Evolutionary conservation across 2,113 vertebrate species (phyloP), one percentile per base, ranked within the genome.

Genomic region (Malurus melanocephalus): DNA sequence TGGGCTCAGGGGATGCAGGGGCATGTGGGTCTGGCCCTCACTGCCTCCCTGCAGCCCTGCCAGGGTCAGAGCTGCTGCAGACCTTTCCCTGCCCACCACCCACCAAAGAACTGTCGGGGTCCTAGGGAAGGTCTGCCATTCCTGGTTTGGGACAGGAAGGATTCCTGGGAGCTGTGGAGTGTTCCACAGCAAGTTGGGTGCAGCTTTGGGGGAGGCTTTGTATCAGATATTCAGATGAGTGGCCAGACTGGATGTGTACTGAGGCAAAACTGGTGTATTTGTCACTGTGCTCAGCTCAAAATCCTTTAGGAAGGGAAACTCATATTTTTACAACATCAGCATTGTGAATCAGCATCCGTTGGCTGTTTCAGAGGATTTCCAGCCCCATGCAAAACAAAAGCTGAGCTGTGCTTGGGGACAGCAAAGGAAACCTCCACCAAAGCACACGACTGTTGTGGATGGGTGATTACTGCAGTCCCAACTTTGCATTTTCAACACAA

Each of bases 81-180:
- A 38, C 4, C 12, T 56, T 42, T 35, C 11, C 42, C 40, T 81
- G 6, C 23, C 40, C 8, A 7, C 23, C 38, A 43, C 21, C 18
- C 46, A 7, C 21, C 55, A 80, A 42, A 82, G 67, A 33, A 27
- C 24, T 59, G 5, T 10, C 0, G 0, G 17, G 6, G 4, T 48
- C 19, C 62, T 1, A 2, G n/a, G 28, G 8, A 26, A 2, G 19
- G 12, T 71, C 53, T 52, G n/a, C 9, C 26, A 6, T 30, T 59
- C 22, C n/a, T 60, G 13, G 0, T n/a, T 17, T 75, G 28, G 20
- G 21, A 45, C 16, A 52, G 0, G 0, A 7, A 26, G 11, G 14
- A 32, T 14, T 20, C 21, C 23, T 4, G 6, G 35, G 16, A 49
- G 20, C 9, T 33, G 45, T n/a, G 57, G 14, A 35, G 26, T 61